Conservation (phyloP, 2,113 vertebrate species). For the Prolemur simus region DNA sequence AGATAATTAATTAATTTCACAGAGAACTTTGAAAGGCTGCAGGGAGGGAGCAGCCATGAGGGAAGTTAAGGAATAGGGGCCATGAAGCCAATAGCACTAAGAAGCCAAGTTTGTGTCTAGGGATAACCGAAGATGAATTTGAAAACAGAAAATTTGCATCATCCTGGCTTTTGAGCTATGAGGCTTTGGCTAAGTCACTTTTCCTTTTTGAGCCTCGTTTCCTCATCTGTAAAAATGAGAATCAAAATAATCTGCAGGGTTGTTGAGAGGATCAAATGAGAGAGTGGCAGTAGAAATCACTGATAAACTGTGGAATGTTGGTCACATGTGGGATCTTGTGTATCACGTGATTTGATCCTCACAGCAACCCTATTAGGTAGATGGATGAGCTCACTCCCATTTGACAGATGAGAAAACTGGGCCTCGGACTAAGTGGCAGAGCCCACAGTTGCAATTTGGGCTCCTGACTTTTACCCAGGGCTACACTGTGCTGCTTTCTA, state of each 20-base stretch:
- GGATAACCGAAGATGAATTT: neutral
- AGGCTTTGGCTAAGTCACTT: constrained; percentile 15
- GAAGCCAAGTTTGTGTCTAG: neutral
- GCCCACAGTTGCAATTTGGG: neutral
- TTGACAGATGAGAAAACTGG: constrained; percentile 49
- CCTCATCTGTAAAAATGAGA: constrained; percentile 59
- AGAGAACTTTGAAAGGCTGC: neutral
- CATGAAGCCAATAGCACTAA: constrained; percentile 25
- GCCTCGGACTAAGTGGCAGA: constrained; percentile 23
- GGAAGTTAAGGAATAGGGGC: constrained; percentile 3
- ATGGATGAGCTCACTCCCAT: neutral
- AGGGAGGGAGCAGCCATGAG: neutral
- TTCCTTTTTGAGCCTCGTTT: constrained; percentile 9
- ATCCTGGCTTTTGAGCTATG: constrained; percentile 5
- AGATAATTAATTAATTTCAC: neutral
- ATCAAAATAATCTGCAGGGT: constrained; percentile 21
- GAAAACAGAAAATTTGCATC: neutral
- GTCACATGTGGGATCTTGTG: neutral
- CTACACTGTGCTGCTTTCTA: constrained; percentile 29
- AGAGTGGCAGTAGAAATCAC: neutral
- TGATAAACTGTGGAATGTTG: neutral
- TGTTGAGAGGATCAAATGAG: constrained; percentile 16
- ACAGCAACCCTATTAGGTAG: neutral
- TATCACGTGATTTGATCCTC: neutral
- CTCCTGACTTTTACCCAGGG: constrained; percentile 41